phyloP scores from a whole-genome alignment of 1,140 invertebrate genomes.

The Aphis craccivora region DNA sequence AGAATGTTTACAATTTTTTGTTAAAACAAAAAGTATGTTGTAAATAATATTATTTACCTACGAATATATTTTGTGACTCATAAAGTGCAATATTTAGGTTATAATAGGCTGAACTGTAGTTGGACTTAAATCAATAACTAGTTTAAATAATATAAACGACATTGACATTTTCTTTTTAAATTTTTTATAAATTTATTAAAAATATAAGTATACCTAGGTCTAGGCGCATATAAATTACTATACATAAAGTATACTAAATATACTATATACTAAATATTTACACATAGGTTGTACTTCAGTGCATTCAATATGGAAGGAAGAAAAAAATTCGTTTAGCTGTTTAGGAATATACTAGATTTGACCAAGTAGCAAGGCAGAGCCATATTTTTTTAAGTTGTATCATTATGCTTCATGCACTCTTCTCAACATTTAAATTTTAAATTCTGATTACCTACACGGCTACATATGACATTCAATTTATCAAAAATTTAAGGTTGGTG shows the following conservation, averaged over 20 bases:
- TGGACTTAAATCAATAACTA: not conserved
- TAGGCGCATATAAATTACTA: not conserved
- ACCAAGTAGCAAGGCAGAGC: not conserved
- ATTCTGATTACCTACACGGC: not conserved
- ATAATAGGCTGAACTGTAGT: too few species aligned
- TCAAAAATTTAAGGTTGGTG: not conserved
- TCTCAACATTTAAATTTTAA: not conserved
- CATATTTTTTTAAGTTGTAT: not conserved
- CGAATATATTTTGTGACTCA: not conserved
- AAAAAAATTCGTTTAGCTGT: too few species aligned
- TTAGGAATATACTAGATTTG: not conserved
- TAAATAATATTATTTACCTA: not conserved
- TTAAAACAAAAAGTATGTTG: not conserved
- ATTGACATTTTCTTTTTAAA: not conserved
- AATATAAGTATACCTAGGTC: too few species aligned
- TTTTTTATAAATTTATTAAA: not conserved
- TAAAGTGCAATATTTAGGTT: not conserved
- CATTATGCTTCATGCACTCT: too few species aligned
- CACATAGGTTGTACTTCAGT: too few species aligned
- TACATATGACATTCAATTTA: not conserved
- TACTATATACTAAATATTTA: too few species aligned
- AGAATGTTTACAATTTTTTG: slow-evolving; percentile 28
- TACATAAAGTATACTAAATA: not conserved
- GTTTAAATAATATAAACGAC: not conserved
- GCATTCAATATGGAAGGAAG: too few species aligned